Evolutionary conservation across 2,797 vertebrate species (phyloP).

Genomic region (Allobates femoralis): DNA sequence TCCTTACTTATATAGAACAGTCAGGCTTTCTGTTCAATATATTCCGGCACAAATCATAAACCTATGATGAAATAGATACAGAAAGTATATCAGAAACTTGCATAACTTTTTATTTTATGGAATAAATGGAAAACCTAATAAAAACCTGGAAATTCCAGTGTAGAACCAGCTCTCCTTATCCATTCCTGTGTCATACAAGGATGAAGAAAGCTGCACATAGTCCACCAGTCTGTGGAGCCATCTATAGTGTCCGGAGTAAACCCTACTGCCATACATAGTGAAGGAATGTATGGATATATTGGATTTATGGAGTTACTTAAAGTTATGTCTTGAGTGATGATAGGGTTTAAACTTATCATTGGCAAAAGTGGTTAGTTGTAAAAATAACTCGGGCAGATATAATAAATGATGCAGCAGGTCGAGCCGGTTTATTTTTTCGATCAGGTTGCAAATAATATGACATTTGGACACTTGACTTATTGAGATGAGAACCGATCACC

Average conservation of each 20-base stretch:
- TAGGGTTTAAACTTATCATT: background rate
- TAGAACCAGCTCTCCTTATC: background rate
- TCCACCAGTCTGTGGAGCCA: background rate
- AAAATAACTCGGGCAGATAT: background rate
- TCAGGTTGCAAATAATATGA: background rate
- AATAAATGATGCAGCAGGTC: background rate
- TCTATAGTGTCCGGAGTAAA: background rate
- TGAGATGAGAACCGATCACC: background rate
- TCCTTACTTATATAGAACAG: background rate
- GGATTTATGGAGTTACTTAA: background rate
- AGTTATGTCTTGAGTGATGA: background rate
- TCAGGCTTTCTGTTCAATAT: background rate
- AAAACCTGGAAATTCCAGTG: background rate
- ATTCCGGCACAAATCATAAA: background rate
- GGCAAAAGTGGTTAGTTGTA: background rate
- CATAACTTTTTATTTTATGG: background rate
- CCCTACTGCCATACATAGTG: background rate
- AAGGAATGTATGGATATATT: background rate
- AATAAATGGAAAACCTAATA: background rate
- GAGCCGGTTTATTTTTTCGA: background rate
- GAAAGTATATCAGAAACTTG: background rate
- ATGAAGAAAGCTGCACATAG: no score
- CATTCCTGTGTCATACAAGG: background rate
- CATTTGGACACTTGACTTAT: background rate
- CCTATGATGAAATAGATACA: background rate